A percentile compares a stretch with the other conserved stretches of the same genome.
Evolutionary conservation across 2,797 vertebrate genomes (phyloP).

Genomic region (Syngnathus acus): DNA sequence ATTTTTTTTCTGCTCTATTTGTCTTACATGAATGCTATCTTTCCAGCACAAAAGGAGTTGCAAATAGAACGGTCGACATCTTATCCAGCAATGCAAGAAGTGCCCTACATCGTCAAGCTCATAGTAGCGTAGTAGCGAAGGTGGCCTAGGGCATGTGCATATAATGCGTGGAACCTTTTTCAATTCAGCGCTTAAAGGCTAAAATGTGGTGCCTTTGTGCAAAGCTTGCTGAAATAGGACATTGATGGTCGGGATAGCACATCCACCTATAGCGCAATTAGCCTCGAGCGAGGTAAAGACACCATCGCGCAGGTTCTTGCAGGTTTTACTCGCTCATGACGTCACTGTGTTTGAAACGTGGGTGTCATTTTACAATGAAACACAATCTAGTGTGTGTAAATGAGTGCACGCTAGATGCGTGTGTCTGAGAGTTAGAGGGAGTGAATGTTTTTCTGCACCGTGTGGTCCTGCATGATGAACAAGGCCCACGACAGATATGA

Average conservation of each 20-base stretch:
- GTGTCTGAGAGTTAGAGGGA: constrained; percentile 15
- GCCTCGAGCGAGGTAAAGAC: neutral
- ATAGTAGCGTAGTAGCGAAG: neutral
- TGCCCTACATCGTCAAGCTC: neutral
- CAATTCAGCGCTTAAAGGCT: neutral
- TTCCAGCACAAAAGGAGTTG: neutral
- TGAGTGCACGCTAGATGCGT: too few relatives aligned
- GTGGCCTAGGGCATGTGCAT: neutral
- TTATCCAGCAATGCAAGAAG: neutral
- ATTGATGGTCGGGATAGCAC: too few relatives aligned
- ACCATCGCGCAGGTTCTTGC: neutral
- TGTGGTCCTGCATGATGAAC: constrained; percentile 37
- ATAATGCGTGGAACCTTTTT: neutral
- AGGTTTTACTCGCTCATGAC: neutral
- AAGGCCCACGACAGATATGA: constrained; percentile 45
- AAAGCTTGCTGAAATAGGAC: neutral
- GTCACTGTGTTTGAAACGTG: neutral
- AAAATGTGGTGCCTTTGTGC: neutral
- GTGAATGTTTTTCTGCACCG: constrained; percentile 25
- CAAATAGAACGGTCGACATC: neutral
- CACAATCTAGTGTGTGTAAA: too few relatives aligned
- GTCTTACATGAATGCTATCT: neutral
- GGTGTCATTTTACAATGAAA: neutral
- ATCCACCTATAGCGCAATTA: too few relatives aligned
- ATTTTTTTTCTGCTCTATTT: neutral